phyloP scores from a whole-genome alignment of 2,113 vertebrate genomes.

The Pitta sordida region DNA sequence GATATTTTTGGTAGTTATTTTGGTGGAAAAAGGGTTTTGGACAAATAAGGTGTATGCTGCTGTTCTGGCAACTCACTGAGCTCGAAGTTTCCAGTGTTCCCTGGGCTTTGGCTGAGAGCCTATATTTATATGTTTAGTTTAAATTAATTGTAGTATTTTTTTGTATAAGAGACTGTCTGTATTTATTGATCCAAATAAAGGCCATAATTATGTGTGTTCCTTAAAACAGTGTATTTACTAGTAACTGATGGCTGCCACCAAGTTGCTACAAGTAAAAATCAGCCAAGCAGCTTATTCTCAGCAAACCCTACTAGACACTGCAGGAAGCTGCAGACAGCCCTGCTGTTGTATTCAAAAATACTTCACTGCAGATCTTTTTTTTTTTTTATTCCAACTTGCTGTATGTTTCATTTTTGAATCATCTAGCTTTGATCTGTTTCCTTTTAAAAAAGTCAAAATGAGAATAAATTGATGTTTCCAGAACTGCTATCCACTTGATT shows the following conservation, averaged over 20 bases:
- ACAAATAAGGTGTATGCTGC: not conserved
- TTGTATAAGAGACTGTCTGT: conserved; percentile 52
- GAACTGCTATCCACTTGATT: not conserved
- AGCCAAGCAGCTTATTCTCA: not conserved
- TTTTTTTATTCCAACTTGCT: not conserved
- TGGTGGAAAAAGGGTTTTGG: not conserved
- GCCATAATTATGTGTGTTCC: conserved; percentile 28
- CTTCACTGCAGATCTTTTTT: not conserved
- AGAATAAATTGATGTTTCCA: not conserved
- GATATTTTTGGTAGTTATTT: conserved; percentile 17
- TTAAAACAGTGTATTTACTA: conserved; percentile 11
- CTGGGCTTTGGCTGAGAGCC: not conserved
- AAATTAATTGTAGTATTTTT: conserved; percentile 52
- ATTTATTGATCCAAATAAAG: conserved; percentile 57
- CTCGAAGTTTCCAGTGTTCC: not conserved
- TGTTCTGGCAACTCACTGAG: not conserved
- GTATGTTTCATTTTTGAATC: not conserved
- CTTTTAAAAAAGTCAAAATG: conserved; percentile 4
- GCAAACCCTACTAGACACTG: not conserved
- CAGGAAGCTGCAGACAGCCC: not conserved
- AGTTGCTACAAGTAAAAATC: conserved; percentile 11
- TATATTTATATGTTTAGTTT: conserved; percentile 21
- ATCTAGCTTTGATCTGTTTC: not conserved
- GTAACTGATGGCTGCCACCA: conserved; percentile 32
- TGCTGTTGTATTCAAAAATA: conserved; percentile 4